Evolutionary conservation across 92 coral and sea anemone genomes (phyloP).

Genomic region (Zoanthus solanderi): DNA sequence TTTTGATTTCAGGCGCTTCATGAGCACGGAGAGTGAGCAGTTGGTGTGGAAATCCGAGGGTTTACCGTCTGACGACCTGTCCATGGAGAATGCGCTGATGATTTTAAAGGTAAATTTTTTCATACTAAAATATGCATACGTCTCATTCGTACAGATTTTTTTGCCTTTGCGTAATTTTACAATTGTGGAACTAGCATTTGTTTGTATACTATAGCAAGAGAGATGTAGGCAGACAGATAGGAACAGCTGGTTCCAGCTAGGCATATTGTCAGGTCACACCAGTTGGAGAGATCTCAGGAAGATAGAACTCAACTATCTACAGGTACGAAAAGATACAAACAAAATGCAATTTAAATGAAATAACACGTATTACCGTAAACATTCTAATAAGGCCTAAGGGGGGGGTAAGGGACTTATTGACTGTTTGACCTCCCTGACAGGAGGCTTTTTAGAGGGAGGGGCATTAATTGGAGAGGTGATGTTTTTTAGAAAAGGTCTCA

Average conservation of each 20-base stretch:
- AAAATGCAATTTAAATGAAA: background rate
- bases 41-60: slow-evolving; percentile 99
- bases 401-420: too few relatives aligned
- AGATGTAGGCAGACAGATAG: slow-evolving; percentile 50
- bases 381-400: too few relatives aligned
- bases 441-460: too few relatives aligned
- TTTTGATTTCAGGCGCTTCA: slow-evolving; percentile 97
- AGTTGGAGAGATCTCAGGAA: slow-evolving; percentile 46
- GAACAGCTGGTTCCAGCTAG: slow-evolving; percentile 44
- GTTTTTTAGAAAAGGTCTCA: too few relatives aligned
- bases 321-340: slow-evolving; percentile 11
- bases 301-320: slow-evolving; percentile 27
- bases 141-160: too few relatives aligned
- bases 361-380: background rate
- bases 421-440: too few relatives aligned
- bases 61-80: slow-evolving; percentile 95
- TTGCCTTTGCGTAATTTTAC: too few relatives aligned
- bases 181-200: background rate
- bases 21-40: slow-evolving; percentile 99
- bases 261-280: slow-evolving; percentile 36
- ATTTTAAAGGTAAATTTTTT: slow-evolving; percentile 80
- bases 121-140: too few relatives aligned
- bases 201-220: slow-evolving; percentile 31
- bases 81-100: slow-evolving; percentile 98
- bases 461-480: too few relatives aligned